Conservation (phyloP, 2,888 invertebrate species). For the Smittia aterrima region DNA sequence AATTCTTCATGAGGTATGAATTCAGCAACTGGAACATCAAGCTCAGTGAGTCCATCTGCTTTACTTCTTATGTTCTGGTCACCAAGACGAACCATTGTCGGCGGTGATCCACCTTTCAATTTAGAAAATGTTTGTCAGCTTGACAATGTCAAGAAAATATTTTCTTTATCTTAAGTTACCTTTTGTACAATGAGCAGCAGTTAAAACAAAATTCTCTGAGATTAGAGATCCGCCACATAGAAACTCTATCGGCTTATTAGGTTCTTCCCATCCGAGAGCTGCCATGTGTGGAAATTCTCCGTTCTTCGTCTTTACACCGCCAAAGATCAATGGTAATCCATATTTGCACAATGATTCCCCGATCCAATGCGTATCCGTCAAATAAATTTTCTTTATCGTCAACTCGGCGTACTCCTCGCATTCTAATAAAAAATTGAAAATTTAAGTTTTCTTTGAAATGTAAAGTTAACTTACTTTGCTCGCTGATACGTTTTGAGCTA, state of each 20-base stretch:
- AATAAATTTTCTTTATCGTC: background rate
- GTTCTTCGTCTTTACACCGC: conserved; percentile 54
- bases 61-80: conserved; percentile 51
- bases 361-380: background rate
- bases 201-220: conserved; percentile 57
- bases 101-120: background rate
- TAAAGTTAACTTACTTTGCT: background rate
- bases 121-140: too few relatives aligned
- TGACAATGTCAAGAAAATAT: too few relatives aligned
- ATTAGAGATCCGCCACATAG: conserved; percentile 55
- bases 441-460: background rate
- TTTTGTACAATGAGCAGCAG: conserved; percentile 59
- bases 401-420: conserved; percentile 25
- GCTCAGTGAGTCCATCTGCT: conserved; percentile 49
- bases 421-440: background rate
- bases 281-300: conserved; percentile 61
- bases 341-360: background rate
- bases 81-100: conserved; percentile 50
- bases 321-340: conserved; percentile 46
- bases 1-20: conserved; percentile 51
- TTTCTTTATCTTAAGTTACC: conserved; percentile 49
- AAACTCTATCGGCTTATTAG: conserved; percentile 47
- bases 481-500: conserved; percentile 21
- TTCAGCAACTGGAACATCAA: conserved; percentile 48
- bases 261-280: conserved; percentile 51